A percentile compares a stretch with the other conserved stretches of the same genome.
These are phyloP conservation scores for Camponotus fellah DNA, from an alignment of 2,888 invertebrate genomes.

Conservation along the genomic window DNA sequence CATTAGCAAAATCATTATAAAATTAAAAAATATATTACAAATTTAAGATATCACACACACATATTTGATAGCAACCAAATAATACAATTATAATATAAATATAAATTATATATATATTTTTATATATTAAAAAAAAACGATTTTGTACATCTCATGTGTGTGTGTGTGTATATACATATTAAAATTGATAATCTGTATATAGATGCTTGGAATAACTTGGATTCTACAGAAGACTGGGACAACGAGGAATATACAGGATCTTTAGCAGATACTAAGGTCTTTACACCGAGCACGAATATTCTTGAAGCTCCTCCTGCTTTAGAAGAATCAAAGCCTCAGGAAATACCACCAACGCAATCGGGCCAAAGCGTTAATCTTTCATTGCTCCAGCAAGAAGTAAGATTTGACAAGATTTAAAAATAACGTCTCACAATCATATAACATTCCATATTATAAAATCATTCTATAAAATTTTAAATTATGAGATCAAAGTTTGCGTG, in stretches of 20 bases:
- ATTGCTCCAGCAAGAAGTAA: constrained; percentile 79
- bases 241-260: constrained; percentile 98
- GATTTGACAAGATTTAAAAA: constrained; percentile 38
- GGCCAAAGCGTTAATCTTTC: constrained; percentile 76
- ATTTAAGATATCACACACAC: not conserved
- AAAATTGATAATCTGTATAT: constrained; percentile 58
- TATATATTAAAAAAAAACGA: too few species aligned
- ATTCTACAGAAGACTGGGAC: constrained; percentile 91
- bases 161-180: not conserved
- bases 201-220: constrained; percentile 90
- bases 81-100: not conserved
- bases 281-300: constrained; percentile 90
- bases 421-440: not conserved
- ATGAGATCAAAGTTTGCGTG: not conserved
- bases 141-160: too few species aligned
- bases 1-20: not conserved
- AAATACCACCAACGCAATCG: constrained; percentile 75
- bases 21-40: not conserved
- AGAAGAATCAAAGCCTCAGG: constrained; percentile 77
- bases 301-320: constrained; percentile 73
- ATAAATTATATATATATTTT: not conserved
- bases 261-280: constrained; percentile 97
- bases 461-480: not conserved
- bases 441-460: not conserved
- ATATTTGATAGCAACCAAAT: not conserved